Evolutionary conservation across 2,113 vertebrate species (phyloP), one percentile per base, ranked within the genome.

Genomic region (Poeciliopsis occidentalis): DNA sequence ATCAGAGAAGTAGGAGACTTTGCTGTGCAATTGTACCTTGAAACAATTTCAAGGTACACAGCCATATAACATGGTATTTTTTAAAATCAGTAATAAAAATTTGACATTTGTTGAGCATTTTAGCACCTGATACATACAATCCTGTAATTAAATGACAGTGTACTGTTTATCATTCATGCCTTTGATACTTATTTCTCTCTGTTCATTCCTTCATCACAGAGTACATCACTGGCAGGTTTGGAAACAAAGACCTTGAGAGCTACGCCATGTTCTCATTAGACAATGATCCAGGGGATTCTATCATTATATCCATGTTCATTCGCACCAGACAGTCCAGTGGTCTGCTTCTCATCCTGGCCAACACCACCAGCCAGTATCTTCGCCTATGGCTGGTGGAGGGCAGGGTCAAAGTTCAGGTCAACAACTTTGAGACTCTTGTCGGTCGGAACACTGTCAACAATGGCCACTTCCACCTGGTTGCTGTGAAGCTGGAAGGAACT

Each of bases 271-370:
- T 99, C 90, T 84, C 84, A 31, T 30, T 97, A 31, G 92, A 91
- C 13, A 83, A 89, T 24, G 80, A 72, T 64, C 91, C 82, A 0
- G 83, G 83, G 0, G 90, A 95, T 65, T 86, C 83, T n/a, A 8
- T 94, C 39, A 89, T 81, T 4, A 65, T 98, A 73, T 98, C 96
- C 27, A 95, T 97, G 96, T 97, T 98, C 79, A 85, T 98, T 24
- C 95, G 94, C 81, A 96, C 96, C 68, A 92, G 90, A 34, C 94
- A 83, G 51, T 15, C 87, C 27, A 91, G 90, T 0, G 95, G 95
- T 19, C 89, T 97, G 61, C 90, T 97, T 63, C 87, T 99, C n/a
- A 86, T 94, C 71, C 84, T 99, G 79, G 91, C 91, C 77, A 97
- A 96, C 64, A 85, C 79, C 47, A 94, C 94, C 67, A 82, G 82